Evolutionary conservation across 2,113 vertebrate genomes (phyloP).

Genomic region (Ceratotherium simum): DNA sequence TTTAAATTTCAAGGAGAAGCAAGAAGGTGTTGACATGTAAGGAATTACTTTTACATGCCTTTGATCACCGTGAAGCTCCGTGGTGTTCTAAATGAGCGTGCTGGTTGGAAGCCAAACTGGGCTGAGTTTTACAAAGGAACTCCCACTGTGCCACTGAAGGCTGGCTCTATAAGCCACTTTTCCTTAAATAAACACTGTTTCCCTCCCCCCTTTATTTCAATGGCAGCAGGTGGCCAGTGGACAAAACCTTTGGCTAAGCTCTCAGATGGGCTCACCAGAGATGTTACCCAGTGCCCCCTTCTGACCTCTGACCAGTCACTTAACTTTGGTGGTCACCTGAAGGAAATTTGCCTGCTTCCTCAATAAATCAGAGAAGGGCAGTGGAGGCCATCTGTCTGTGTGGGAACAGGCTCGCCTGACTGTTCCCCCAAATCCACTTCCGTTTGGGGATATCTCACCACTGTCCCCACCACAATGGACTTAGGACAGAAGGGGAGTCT

Average conservation of each 20-base stretch:
- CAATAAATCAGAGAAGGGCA: not conserved
- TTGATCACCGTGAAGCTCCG: conserved; percentile 43
- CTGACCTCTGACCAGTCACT: not conserved
- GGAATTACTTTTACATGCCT: conserved; percentile 43
- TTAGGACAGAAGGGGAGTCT: not conserved
- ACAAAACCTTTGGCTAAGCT: not conserved
- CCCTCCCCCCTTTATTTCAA: not conserved
- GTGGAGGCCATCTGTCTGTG: not conserved
- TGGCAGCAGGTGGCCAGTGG: not conserved
- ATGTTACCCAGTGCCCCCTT: not conserved
- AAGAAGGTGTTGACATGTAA: conserved; percentile 55
- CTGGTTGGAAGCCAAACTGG: conserved; percentile 22
- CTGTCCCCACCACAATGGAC: not conserved
- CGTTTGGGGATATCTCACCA: not conserved
- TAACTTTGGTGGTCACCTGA: not conserved
- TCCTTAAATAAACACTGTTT: not conserved
- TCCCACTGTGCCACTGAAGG: not conserved
- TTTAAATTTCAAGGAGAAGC: conserved; percentile 57
- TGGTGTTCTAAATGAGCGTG: not conserved
- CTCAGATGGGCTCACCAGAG: not conserved
- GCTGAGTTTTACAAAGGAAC: not conserved
- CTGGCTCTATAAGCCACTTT: not conserved
- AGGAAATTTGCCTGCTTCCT: not conserved
- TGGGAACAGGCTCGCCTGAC: not conserved
- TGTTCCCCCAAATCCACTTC: not conserved